Percentiles rank a stretch among this genome's conserved stretches.
Conservation (phyloP, 2,797 vertebrate species). For the Liasis olivaceus region DNA sequence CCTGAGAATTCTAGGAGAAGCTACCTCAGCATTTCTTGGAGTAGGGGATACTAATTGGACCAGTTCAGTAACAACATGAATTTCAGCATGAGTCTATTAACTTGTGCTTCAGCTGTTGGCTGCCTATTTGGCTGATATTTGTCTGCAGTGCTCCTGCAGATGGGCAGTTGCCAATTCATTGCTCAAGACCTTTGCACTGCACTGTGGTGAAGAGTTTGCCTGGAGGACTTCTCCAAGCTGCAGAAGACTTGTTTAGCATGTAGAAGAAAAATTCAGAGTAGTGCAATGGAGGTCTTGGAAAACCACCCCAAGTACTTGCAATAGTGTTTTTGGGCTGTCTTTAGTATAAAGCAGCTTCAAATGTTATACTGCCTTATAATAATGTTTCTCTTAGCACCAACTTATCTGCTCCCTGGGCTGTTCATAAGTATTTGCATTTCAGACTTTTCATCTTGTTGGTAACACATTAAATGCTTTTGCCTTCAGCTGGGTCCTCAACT, state of each 20-base stretch:
- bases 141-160: no score
- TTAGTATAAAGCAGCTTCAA: not conserved
- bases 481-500: not conserved
- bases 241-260: no score
- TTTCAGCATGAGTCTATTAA: not conserved
- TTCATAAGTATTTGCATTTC: not conserved
- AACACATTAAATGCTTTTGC: not conserved
- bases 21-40: not conserved
- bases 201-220: no score
- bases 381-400: not conserved
- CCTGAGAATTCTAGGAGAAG: not conserved
- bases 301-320: no score
- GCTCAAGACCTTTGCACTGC: no score
- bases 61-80: not conserved
- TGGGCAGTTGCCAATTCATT: no score
- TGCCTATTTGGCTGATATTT: no score
- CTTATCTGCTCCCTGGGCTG: not conserved
- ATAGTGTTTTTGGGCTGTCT: not conserved
- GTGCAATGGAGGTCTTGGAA: no score
- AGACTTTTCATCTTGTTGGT: not conserved
- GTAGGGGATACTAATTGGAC: not conserved
- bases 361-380: no score
- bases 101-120: no score
- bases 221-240: no score
- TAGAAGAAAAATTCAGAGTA: no score